Percentiles rank a stretch among this genome's conserved stretches.
Conservation (phyloP, 1,140 invertebrate species). For the Zophobas atratus region DNA sequence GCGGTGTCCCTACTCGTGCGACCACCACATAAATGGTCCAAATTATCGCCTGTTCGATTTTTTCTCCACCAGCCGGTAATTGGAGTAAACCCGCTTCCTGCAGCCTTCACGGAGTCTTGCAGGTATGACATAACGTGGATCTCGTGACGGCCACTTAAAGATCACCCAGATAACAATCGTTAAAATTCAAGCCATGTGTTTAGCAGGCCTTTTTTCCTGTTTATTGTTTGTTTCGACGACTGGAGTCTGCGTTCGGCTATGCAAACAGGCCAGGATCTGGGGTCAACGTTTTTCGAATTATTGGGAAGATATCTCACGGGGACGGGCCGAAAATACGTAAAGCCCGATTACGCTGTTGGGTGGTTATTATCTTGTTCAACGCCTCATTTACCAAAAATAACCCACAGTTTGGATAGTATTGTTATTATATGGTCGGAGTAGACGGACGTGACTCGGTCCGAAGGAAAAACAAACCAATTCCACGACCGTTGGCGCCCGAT, state of each 20-base stretch:
- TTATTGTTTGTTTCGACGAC: constrained; percentile 21
- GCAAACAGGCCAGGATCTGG: constrained; percentile 11
- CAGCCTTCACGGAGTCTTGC: background rate
- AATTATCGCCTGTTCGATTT: constrained; percentile 10
- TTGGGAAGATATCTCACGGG: constrained; percentile 12
- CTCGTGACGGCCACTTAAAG: constrained; percentile 27
- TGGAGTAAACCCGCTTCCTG: background rate
- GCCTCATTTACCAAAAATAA: constrained; percentile 49
- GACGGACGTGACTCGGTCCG: constrained; percentile 34
- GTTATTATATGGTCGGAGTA: constrained; percentile 41
- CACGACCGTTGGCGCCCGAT: constrained; percentile 16
- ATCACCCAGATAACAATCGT: constrained; percentile 31
- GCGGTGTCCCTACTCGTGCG: too few relatives aligned
- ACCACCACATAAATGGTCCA: background rate
- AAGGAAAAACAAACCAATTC: constrained; percentile 6
- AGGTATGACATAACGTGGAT: constrained; percentile 31
- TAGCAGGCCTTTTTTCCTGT: constrained; percentile 30
- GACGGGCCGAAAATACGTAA: background rate
- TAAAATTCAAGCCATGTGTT: constrained; percentile 39
- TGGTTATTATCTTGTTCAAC: constrained; percentile 46
- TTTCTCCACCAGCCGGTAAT: background rate
- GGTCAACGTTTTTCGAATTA: constrained; percentile 33
- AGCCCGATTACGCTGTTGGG: constrained; percentile 20
- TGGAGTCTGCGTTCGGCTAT: constrained; percentile 19
- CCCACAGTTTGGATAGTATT: constrained; percentile 41